phyloP scores from a whole-genome alignment of 2,797 vertebrate species.

The Hapalemur alaotrensis region DNA sequence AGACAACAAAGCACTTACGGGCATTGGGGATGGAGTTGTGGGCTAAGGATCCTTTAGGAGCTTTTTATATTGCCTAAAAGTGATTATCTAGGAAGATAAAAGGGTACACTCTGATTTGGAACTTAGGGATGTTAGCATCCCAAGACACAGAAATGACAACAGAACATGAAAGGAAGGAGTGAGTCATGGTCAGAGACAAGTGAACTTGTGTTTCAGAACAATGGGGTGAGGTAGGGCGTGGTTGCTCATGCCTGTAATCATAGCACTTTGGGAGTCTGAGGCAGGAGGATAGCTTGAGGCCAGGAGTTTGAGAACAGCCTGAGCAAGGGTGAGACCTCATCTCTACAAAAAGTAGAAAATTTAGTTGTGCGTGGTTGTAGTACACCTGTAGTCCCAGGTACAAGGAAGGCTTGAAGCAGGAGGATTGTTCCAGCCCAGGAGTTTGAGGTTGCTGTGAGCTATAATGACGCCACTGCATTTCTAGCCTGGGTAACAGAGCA shows the following conservation, averaged over 20 bases:
- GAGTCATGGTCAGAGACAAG: background rate
- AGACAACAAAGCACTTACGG: slow-evolving; percentile 21
- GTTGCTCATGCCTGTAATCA: background rate
- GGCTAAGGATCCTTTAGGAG: background rate
- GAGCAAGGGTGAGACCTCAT: background rate
- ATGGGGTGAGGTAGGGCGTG: background rate
- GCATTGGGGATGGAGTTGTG: background rate
- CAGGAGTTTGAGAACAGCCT: background rate
- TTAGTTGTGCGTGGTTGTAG: background rate
- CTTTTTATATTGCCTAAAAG: background rate
- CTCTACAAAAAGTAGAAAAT: background rate
- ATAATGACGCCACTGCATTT: background rate
- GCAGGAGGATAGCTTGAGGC: background rate
- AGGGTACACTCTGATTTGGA: background rate
- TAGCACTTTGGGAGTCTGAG: background rate
- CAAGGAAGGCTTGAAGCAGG: background rate
- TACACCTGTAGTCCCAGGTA: background rate
- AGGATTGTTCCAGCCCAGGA: background rate
- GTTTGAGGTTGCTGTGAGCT: background rate
- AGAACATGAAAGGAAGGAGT: background rate
- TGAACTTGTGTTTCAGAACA: background rate
- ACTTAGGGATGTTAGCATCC: background rate
- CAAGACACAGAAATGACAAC: background rate
- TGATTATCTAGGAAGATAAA: background rate
- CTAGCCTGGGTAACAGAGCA: background rate